phyloP scores from a whole-genome alignment of 2,797 vertebrate species.

The Ibycter americanus region DNA sequence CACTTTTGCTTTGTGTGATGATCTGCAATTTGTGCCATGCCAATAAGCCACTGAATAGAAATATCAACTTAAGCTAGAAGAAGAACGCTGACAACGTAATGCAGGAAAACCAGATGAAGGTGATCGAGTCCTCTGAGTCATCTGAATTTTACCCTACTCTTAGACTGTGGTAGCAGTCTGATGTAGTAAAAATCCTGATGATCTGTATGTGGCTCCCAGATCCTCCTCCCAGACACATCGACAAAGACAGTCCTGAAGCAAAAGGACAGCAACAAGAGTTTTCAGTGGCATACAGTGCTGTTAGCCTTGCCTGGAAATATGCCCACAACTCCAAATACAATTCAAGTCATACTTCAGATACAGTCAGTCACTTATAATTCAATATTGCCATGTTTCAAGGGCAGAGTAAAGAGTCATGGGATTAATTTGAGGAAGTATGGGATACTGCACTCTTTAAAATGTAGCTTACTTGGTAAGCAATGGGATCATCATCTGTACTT shows the following conservation, averaged over 20 bases:
- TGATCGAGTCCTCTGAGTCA: slow-evolving; percentile 40
- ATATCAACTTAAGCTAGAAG: slow-evolving; percentile 12
- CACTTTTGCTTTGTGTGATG: slow-evolving; percentile 15
- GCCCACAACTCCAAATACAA: slow-evolving; percentile 32
- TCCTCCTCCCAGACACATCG: not conserved
- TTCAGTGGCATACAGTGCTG: not conserved
- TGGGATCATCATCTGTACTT: not conserved
- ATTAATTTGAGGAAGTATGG: not conserved
- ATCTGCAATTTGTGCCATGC: slow-evolving; percentile 62
- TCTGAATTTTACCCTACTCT: slow-evolving; percentile 25
- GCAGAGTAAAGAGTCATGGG: not conserved
- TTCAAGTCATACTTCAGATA: slow-evolving; percentile 42
- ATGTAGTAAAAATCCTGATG: not conserved
- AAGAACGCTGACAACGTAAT: slow-evolving; percentile 53
- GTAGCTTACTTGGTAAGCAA: not conserved
- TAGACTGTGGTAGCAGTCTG: not conserved
- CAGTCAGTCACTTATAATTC: slow-evolving; percentile 3
- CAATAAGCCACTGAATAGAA: slow-evolving; percentile 28
- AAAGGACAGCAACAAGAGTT: not conserved
- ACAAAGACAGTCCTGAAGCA: not conserved
- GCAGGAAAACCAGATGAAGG: slow-evolving; percentile 59
- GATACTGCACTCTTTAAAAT: not conserved
- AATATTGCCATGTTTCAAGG: slow-evolving; percentile 30
- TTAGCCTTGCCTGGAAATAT: slow-evolving; percentile 5
- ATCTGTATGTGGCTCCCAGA: not conserved